Evolutionary conservation across 2,113 vertebrate genomes (phyloP), one percentile per base, ranked within the genome.

Genomic region (Tringa solitaria): DNA sequence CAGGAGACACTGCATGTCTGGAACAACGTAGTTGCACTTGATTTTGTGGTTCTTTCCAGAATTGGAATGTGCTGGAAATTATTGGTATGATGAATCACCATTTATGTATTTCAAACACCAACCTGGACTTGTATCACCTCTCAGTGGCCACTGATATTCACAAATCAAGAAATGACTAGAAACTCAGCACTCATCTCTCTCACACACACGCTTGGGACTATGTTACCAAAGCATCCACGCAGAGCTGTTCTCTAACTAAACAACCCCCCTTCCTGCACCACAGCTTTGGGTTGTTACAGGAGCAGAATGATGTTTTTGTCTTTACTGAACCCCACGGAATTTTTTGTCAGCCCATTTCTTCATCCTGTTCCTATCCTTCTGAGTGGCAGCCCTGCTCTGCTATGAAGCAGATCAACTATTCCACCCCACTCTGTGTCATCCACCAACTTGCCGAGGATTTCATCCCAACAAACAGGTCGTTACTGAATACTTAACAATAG

Each of bases 231-330:
- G 48, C 11, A 48, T 12, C 35, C 39, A 26, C 1, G 6, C 39
- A 70, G 33, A 65, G 22, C 32, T 26, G 27, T 16, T 10, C 67
- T 46, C 28, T 14, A 88, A 37, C 8, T 1, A 64, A 21, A n/a
- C 33, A 54, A 1, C 2, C 3, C 14, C 35, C 2, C 9, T 53
- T 56, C 41, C 45, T 14, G 11, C 23, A 46, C 20, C 57, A 45
- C 3, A 1, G 5, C 13, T 26, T 26, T 16, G 26, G 26, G 16
- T 6, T 59, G 45, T n/a, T 22, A 50, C 10, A 33, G 28, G 15
- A 0, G 3, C 48, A 53, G 43, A 75, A 35, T 0, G 0, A 6
- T 9, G n/a, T 20, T 74, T 87, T 46, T 69, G 21, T 28, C 33
- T 48, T 65, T 50, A 50, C 9, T 45, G 33, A 92, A 26, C 6